Evolutionary conservation across 2,888 invertebrate species (phyloP).

Genomic region (Cyclophora albipunctata): DNA sequence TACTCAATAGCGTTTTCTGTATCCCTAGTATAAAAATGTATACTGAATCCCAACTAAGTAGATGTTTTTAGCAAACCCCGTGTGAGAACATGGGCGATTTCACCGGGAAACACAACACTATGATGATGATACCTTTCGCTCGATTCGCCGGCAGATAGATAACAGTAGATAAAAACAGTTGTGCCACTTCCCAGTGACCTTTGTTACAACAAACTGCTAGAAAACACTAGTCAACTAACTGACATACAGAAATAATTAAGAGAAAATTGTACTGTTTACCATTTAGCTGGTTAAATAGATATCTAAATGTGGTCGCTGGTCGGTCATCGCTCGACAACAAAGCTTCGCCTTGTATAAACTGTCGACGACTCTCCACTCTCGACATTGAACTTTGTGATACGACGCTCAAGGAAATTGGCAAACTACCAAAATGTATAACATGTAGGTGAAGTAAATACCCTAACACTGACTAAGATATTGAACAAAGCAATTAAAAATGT

Average conservation of each 20-base stretch:
- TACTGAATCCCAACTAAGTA: no score
- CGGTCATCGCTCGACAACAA: conserved; percentile 12
- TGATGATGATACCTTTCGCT: conserved; percentile 69
- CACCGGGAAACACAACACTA: conserved; percentile 56
- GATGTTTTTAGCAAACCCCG: conserved; percentile 52
- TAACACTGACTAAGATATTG: conserved; percentile 13
- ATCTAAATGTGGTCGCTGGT: not conserved
- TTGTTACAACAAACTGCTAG: conserved; percentile 50
- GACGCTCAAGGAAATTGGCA: conserved; percentile 55
- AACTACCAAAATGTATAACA: conserved; percentile 37
- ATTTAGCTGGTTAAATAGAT: conserved; percentile 14
- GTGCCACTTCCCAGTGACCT: conserved; percentile 69
- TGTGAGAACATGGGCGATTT: conserved; percentile 65
- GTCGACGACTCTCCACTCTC: conserved; percentile 16
- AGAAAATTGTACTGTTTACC: conserved; percentile 15
- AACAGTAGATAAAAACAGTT: conserved; percentile 58
- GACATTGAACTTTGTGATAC: conserved; percentile 59
- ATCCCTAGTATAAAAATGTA: no score
- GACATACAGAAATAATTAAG: conserved; percentile 13
- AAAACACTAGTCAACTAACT: conserved; percentile 25
- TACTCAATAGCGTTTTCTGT: no score
- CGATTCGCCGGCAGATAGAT: conserved; percentile 58
- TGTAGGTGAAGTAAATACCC: not conserved
- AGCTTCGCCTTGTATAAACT: conserved; percentile 19
- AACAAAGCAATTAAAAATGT: conserved; percentile 15